Base-by-base conservation (phyloP, 2,113 vertebrate genomes). In the Cyanocitta stelleri region DNA sequence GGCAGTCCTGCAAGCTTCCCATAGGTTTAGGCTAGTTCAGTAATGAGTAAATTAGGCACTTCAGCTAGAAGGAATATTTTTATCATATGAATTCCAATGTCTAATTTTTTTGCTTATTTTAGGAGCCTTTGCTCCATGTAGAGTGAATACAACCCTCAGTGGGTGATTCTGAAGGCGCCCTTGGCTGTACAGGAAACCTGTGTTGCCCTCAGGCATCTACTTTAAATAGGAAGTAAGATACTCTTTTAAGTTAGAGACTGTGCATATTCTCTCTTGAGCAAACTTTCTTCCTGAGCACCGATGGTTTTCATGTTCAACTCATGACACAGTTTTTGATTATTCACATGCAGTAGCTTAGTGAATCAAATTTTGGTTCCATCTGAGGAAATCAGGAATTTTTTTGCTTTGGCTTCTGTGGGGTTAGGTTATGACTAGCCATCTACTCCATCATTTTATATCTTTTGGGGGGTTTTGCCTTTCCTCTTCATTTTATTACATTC, bases 171-270 rank as follows among this genome's bases (percentile, higher is more conserved):
- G 83, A 72, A 75, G 68, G 71, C 0, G 1, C 55, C 51, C 4
- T 67, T 92, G 68, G 72, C 93, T 95, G 27, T 87, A 55, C 68
- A 91, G 84, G 48, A 93, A 95, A 84, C 48, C 32, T 78, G 39
- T 91, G 80, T 77, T 89, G 48, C 73, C 61, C 62, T 81, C 68
- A 92, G 89, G 76, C 86, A 75, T 37, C 64, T 93, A 8, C 48
- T 95, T 92, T 89, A 84, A 87, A 81, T 52, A 81, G 76, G 71
- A 89, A 90, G 48, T 79, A 79, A 71, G 44, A 85, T 27, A 33
- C 6, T 63, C 52, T 75, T 80, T 67, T 37, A 74, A 74, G 43
- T 77, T 71, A 78, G 68, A 76, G 33, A 61, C 27, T 92, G 30
- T 66, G 46, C 43, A 48, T 92, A 77, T 77, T 87, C 30, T 81